Base-by-base conservation (phyloP, 2,888 invertebrate genomes). In the Parascotia fuliginaria region DNA sequence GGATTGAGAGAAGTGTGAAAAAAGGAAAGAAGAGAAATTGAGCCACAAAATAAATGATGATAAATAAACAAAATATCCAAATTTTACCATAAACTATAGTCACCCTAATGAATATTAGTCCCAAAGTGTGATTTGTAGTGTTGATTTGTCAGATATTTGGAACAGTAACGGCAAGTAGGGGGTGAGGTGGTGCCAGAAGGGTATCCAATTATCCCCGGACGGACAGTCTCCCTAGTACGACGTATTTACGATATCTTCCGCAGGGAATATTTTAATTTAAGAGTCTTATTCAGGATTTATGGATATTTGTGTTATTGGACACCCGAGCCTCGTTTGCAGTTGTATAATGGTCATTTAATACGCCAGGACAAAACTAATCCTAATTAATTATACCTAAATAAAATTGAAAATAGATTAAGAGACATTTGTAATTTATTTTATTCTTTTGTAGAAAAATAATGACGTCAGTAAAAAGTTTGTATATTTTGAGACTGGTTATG, bases 81-180 rank as follows among this genome's bases (percentile, higher is more conserved):
- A 32, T 14, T 12, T 3, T 9, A 14, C 14, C 13, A 14, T 14
- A 59, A 56, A 46, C 9, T 27, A 48, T 63, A 32, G 72, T 32
- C 47, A 55, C 55, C 58, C 51, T 56, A 59, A 66, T 62, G n/a
- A n/a, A n/a, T n/a, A n/a, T 59, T 60, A 47, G 50, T n/a, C 56
- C 42, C 49, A 52, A 73, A 63, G 60, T 69, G 66, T 48, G 62
- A 70, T 68, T 62, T 60, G 63, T n/a, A n/a, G n/a, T n/a, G n/a
- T n/a, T n/a, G n/a, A n/a, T n/a, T n/a, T n/a, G n/a, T n/a, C n/a
- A 60, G 70, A 72, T 73, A 70, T 75, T 72, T 64, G 60, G 53
- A 63, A 65, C 66, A 73, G 73, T 67, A 60, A 55, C 51, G 45
- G 45, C 34, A 7, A 16, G 51, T n/a, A n/a, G n/a, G n/a, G 55